phyloP scores from a whole-genome alignment of 1,140 invertebrate species.

The Drosophila ogumai region DNA sequence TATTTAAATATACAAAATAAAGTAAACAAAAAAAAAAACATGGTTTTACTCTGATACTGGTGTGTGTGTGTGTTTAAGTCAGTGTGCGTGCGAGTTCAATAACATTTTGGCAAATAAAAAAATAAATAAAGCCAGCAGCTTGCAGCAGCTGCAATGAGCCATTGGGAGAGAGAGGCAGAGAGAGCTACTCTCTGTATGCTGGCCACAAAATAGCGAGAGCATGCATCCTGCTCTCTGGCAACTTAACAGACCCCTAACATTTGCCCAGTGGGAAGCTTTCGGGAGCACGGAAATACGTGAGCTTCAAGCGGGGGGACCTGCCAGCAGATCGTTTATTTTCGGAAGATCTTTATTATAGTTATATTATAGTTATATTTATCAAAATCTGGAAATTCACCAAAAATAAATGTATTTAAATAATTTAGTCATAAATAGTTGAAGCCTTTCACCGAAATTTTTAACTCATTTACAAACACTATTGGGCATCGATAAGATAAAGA shows the following conservation, averaged over 20 bases:
- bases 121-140: constrained; percentile 71
- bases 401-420: background rate
- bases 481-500: constrained; percentile 12
- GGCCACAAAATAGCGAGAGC: constrained; percentile 4
- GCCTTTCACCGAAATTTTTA: background rate
- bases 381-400: background rate
- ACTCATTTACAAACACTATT: background rate
- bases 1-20: background rate
- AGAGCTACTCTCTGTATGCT: background rate
- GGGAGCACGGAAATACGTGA: background rate
- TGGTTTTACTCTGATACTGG: background rate
- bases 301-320: background rate
- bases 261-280: constrained; percentile 11
- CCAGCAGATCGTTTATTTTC: background rate
- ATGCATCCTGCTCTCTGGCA: background rate
- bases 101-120: constrained; percentile 80
- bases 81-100: constrained; percentile 71
- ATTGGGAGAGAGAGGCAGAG: constrained; percentile 11
- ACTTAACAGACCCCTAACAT: constrained; percentile 26
- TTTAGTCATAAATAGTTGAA: background rate
- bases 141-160: constrained; percentile 53
- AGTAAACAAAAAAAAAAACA: background rate
- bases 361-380: too few relatives aligned
- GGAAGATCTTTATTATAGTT: too few relatives aligned
- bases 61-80: background rate